These are phyloP conservation scores for Chelon labrosus DNA, from an alignment of 2,797 vertebrate genomes.

Conservation along the genomic window DNA sequence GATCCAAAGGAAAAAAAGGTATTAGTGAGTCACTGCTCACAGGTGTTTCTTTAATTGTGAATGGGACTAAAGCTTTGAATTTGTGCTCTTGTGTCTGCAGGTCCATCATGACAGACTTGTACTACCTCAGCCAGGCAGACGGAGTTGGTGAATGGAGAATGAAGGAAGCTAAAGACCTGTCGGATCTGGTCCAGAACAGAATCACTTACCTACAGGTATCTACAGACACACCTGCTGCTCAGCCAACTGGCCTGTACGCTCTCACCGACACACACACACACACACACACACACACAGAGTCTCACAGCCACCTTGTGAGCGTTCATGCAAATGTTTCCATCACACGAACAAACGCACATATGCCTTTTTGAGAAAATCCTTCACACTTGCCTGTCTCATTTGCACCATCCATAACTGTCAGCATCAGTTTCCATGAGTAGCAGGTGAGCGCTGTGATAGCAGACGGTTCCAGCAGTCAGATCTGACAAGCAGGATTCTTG, in stretches of 20 bases:
- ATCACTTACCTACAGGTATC: slow-evolving; percentile 96
- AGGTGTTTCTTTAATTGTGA: neutral
- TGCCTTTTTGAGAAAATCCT: slow-evolving; percentile 39
- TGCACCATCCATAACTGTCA: slow-evolving; percentile 68
- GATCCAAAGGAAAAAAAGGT: no score
- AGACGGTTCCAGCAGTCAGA: slow-evolving; percentile 49
- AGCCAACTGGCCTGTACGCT: slow-evolving; percentile 34
- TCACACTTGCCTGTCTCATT: slow-evolving; percentile 65
- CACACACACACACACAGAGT: neutral
- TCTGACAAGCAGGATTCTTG: slow-evolving; percentile 57
- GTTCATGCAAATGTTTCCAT: no score
- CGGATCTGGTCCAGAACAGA: slow-evolving; percentile 95
- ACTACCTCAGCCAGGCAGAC: slow-evolving; percentile 98
- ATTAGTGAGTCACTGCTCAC: no score
- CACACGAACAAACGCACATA: neutral
- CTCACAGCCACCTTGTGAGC: neutral
- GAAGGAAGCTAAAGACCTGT: slow-evolving; percentile 97
- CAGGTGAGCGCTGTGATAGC: slow-evolving; percentile 66
- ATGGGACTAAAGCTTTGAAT: neutral
- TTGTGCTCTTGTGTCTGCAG: slow-evolving; percentile 74
- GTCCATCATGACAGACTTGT: slow-evolving; percentile 97
- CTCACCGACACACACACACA: slow-evolving; percentile 10
- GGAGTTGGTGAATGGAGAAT: slow-evolving; percentile 95
- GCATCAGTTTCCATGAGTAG: slow-evolving; percentile 48
- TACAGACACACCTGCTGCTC: slow-evolving; percentile 45